Percentiles rank a stretch among this genome's conserved stretches.
phyloP scores from a whole-genome alignment of 2,113 vertebrate species.

The Perca fluviatilis region DNA sequence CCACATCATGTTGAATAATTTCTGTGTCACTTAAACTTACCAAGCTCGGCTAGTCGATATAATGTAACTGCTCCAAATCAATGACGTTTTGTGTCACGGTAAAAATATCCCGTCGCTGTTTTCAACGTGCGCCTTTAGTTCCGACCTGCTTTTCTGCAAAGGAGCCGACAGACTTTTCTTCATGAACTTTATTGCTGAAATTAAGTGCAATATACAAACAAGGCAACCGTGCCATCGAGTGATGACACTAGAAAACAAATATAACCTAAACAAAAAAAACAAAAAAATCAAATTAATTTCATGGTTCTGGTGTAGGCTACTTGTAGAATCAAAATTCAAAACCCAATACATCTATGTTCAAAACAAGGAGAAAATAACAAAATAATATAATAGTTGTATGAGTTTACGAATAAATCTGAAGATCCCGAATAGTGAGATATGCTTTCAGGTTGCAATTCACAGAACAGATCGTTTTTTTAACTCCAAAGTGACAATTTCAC shows the following conservation, averaged over 20 bases:
- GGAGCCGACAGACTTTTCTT: background rate
- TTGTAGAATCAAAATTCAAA: background rate
- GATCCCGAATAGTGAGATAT: background rate
- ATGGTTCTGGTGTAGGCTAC: too few relatives aligned
- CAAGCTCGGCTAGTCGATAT: slow-evolving; percentile 10
- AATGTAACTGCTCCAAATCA: slow-evolving; percentile 8
- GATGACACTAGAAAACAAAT: background rate
- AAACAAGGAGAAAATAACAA: background rate
- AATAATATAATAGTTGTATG: too few relatives aligned
- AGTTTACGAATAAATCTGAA: background rate
- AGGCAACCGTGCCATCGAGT: background rate
- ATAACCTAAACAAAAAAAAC: too few relatives aligned
- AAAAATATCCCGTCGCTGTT: slow-evolving; percentile 27
- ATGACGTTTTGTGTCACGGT: slow-evolving; percentile 63
- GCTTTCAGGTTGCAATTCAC: background rate
- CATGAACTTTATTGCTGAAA: background rate
- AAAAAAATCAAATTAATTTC: too few relatives aligned
- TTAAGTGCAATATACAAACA: background rate
- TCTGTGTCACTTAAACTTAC: slow-evolving; percentile 40
- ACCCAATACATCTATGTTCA: background rate
- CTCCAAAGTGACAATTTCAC: background rate
- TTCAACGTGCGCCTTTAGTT: slow-evolving; percentile 13
- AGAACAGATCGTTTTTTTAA: background rate
- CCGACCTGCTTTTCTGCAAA: slow-evolving; percentile 20
- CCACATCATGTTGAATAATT: background rate